phyloP scores from a whole-genome alignment of 2,113 vertebrate genomes.

The western clawed frog (Xenopus tropicalis) region UCB_Xtro_10.0 CM004444.2:24238001-24238500 shows the following conservation, averaged over 20 bases:
- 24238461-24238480: too few species aligned
- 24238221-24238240: slow-evolving; percentile 40
- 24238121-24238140: slow-evolving; percentile 25
- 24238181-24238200: slow-evolving; percentile 35
- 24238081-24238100: slow-evolving; percentile 4
- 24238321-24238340: slow-evolving; percentile 37
- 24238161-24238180: slow-evolving; percentile 30
- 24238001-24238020: too few species aligned
- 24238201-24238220: slow-evolving; percentile 41
- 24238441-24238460: not conserved
- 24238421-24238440: slow-evolving; percentile 21
- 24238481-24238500: not conserved
- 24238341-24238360: slow-evolving; percentile 43
- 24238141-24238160: slow-evolving; percentile 18
- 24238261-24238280: slow-evolving; percentile 43
- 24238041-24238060: not conserved
- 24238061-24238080: not conserved
- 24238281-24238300: slow-evolving; percentile 38
- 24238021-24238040: too few species aligned
- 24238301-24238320: slow-evolving; percentile 30
- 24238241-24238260: slow-evolving; percentile 39
- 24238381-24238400: slow-evolving; percentile 26
- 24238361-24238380: slow-evolving; percentile 28
- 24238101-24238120: not conserved
- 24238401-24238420: slow-evolving; percentile 17